phyloP scores from a whole-genome alignment of 2,888 invertebrate species.

The Drosophila acutilabella region DNA sequence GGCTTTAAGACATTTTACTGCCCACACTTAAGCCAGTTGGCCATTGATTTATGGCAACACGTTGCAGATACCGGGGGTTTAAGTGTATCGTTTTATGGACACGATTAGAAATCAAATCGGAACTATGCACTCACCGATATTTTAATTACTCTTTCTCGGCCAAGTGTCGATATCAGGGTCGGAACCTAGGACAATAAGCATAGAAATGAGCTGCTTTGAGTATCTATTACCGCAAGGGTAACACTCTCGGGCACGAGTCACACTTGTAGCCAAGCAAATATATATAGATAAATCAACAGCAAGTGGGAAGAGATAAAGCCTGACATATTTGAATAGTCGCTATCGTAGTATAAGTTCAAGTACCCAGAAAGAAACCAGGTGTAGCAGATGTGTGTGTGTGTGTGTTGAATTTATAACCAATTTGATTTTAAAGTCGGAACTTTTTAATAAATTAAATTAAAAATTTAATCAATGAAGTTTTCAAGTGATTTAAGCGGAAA shows the following conservation, averaged over 20 bases:
- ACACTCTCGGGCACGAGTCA: slow-evolving; percentile 5
- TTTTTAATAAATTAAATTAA: too few species aligned
- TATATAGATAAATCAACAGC: slow-evolving; percentile 6
- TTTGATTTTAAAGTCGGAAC: too few species aligned
- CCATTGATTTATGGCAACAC: slow-evolving; percentile 33
- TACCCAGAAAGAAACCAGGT: slow-evolving; percentile 1
- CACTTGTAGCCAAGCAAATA: slow-evolving; percentile 9
- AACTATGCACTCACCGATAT: slow-evolving; percentile 5
- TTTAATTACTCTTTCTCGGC: neutral
- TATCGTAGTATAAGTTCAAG: neutral
- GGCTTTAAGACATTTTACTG: neutral
- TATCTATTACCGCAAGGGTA: neutral
- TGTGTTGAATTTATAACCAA: too few species aligned
- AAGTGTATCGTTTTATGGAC: slow-evolving; percentile 13
- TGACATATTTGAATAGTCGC: slow-evolving; percentile 4
- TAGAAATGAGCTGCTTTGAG: neutral
- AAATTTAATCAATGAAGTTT: too few species aligned
- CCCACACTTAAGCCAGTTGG: slow-evolving; percentile 7
- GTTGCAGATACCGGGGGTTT: slow-evolving; percentile 20
- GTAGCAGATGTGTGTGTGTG: too few species aligned
- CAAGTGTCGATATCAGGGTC: neutral
- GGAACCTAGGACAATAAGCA: slow-evolving; percentile 24
- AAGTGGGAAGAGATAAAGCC: neutral
- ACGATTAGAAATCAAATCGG: slow-evolving; percentile 24
- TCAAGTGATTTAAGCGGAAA: too few species aligned